Base-by-base conservation (phyloP, 37 sponge, comb jelly and placozoan genomes). In the Hormiphora californensis region DNA sequence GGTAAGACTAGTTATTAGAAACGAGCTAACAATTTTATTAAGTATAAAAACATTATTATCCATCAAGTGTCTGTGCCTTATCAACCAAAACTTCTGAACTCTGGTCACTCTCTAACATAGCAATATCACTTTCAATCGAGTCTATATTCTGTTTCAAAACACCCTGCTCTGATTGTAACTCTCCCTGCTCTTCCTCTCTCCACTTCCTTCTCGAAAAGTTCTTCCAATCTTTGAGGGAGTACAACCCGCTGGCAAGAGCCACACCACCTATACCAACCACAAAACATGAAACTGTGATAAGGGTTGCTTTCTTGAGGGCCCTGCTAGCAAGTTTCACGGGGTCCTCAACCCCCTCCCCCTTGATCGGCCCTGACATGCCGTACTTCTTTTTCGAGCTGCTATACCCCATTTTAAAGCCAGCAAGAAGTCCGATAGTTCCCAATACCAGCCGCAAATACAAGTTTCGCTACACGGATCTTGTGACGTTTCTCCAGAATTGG, bases 231-330 rank as follows among this genome's bases (percentile, higher is more conserved):
- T 43, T 32, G 25, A 40, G 46, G 3, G 81, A 73, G 0, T 11
- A 15, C 8, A 73, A 22, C 21, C 81, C 81, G 4, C 21, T 5
- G 12, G 9, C n/a, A n/a, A 73, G 1, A 40, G 81, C 40, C 23
- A 73, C 44, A 36, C 27, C 23, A 1, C 81, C 81, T 28, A 73
- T 41, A 0, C 15, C 23, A n/a, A 73, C 36, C 7, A 73, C 44
- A 40, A 73, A 73, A 73, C 81, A 73, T 5, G 46, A 43, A 1
- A 73, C 81, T n/a, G 81, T 73, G 17, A 73, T 73, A 40, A 73
- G 23, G 19, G 81, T 73, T 1, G 81, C 81, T 73, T 36, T 73
- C 43, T 40, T 39, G 1, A 73, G 46, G 1, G 81, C 81, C 23
- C 44, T 73, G 32, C 36, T 19, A 32, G 81, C 81, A 57, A 57